Base-by-base conservation (phyloP, 2,113 vertebrate species). In the Tachysurus vachellii region DNA sequence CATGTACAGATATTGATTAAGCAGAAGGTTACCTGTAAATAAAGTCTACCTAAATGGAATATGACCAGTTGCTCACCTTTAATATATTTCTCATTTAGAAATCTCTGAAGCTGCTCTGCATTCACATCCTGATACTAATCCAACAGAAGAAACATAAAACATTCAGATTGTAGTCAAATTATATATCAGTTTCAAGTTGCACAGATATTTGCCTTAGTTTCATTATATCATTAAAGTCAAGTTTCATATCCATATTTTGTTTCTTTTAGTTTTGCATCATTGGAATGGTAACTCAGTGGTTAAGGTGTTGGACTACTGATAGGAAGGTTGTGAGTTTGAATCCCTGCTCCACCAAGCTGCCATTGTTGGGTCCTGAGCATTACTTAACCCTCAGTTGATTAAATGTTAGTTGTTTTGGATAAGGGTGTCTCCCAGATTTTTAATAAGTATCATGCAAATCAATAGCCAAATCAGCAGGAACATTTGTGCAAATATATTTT, bases 101-200 rank as follows among this genome's bases (percentile, higher is more conserved):
- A 89, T 61, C 0, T 88, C 79, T 95, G 93, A 83, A 95, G 94
- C 76, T 92, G 88, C 85, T 94, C 94, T 14, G 93, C 91, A 44
- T 92, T 88, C 6, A 95, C 91, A n/a, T 95, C 95, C 47, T 91
- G 87, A 83, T 85, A 92, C 94, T 95, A 77, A 54, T 61, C 5
- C 54, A 64, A 66, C 44, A 66, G 47, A 66, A n/a, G n/a, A 56
- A 66, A 28, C 0, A 68, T 5, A 54, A 64, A 75, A 44, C 8
- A 16, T n/a, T 61, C 54, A 79, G 19, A 44, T 16, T 36, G 11
- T 50, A 76, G 26, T 83, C 36, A 36, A 36, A 36, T 36, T 36
- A 36, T 36, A 36, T 36, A 36, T 36, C 36, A 36, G 36, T 36
- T 36, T 1, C 36, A 36, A 36, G 36, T 36, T n/a, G 16, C 1